Evolutionary conservation across 2,113 vertebrate species (phyloP), one percentile per base, ranked within the genome.

Genomic region (Polyodon spathula): DNA sequence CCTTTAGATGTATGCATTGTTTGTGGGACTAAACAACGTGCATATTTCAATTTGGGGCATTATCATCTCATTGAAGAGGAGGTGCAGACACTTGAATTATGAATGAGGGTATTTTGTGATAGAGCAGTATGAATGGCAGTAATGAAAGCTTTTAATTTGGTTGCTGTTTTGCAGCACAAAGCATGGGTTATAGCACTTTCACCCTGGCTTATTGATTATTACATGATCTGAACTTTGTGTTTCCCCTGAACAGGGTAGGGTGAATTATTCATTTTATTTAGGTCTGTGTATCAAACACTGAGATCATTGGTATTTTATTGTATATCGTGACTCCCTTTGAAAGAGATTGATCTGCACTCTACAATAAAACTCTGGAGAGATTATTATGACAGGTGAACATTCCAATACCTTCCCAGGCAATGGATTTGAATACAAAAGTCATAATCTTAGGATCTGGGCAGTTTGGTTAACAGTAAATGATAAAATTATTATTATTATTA

Each of bases 181-280:
- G 56, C 48, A 54, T 15, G 8, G 7, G 17, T 38, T 64, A 37
- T 39, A 51, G 38, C 51, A 59, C 55, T 61, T 39, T 48, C 37
- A 54, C 5, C 14, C 60, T 15, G 39, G 17, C 42, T 40, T 66
- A 70, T 48, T 68, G 66, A 71, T 64, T 58, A 64, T 57, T 41
- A 37, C 37, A 61, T 62, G 63, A 64, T 68, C 55, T 61, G 64
- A 44, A 15, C 59, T 53, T 53, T 41, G 50, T 51, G 50, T 52
- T 40, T n/a, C 66, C 62, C 67, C 48, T 60, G 59, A 71, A 71
- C 65, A 69, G 65, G 51, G 58, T 43, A 66, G 64, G 59, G 56
- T 74, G 75, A 72, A 71, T 71, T 64, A 61, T 69, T 66, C 66
- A 58, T 62, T 68, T 68, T 76, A 65, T 73, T 64, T 54, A 44